Evolutionary conservation across 2,113 vertebrate species (phyloP).

Genomic region (Irena cyanogastra): DNA sequence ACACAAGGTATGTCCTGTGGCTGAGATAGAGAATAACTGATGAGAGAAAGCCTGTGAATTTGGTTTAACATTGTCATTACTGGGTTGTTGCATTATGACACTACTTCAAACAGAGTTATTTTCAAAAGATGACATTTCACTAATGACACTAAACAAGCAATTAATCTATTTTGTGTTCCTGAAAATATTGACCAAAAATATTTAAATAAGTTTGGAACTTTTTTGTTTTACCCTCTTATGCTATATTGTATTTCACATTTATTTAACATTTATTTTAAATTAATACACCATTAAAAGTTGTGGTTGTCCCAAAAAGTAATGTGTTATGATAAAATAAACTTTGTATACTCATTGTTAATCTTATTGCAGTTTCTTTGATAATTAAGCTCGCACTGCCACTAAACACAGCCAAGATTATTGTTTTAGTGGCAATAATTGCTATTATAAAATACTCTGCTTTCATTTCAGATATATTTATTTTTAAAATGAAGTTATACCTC

Average conservation of each 20-base stretch:
- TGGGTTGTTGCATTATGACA: background rate
- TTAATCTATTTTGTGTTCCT: background rate
- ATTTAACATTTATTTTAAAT: background rate
- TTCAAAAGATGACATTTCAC: background rate
- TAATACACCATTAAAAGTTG: background rate
- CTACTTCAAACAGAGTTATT: background rate
- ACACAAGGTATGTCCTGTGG: background rate
- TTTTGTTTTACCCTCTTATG: background rate
- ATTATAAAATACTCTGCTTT: background rate
- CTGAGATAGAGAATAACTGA: background rate
- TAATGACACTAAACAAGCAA: background rate
- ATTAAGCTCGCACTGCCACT: background rate
- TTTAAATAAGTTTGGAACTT: background rate
- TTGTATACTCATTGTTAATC: background rate
- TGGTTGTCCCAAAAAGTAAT: background rate
- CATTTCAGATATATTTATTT: background rate
- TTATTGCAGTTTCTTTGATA: background rate
- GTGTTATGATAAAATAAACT: background rate
- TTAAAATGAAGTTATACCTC: background rate
- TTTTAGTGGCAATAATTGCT: background rate
- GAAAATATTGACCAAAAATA: background rate
- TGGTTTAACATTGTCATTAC: background rate
- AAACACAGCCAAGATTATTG: background rate
- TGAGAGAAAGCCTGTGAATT: background rate
- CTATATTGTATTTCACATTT: background rate